Conservation (phyloP, 2,797 vertebrate species). For the Coluber constrictor region DNA sequence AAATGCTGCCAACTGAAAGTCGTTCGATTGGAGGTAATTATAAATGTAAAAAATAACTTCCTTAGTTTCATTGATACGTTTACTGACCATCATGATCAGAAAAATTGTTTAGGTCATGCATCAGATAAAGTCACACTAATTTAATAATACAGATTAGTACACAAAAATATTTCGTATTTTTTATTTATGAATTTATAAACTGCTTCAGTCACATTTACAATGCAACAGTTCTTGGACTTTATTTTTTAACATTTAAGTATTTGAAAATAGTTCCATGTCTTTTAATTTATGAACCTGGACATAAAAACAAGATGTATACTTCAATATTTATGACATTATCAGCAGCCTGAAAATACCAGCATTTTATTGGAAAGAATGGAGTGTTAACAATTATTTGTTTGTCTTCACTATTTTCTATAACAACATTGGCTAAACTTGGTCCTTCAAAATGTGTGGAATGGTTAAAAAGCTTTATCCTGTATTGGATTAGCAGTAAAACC, state of each 20-base stretch:
- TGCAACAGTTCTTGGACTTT: neutral
- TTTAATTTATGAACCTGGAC: neutral
- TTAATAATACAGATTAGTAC: neutral
- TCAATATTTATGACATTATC: neutral
- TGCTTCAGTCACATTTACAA: neutral
- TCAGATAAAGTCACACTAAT: neutral
- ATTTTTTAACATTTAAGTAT: neutral
- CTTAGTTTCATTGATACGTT: neutral
- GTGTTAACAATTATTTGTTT: neutral
- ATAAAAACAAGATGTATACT: neutral
- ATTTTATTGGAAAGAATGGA: constrained; percentile 1
- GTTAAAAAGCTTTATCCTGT: neutral
- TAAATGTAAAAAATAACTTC: neutral
- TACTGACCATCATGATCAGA: neutral
- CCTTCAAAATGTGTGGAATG: neutral
- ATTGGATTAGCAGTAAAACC: neutral
- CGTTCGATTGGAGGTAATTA: neutral
- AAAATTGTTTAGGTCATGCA: neutral
- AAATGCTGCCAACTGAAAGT: neutral
- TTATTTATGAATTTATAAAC: neutral
- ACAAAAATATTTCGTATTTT: neutral
- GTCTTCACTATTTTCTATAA: neutral
- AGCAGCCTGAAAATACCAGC: constrained; percentile 13
- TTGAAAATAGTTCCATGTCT: neutral
- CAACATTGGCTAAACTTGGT: neutral